Evolutionary conservation across 2,113 vertebrate genomes (phyloP), one percentile per base, ranked within the genome.

Genomic region (Leucosticte australis): DNA sequence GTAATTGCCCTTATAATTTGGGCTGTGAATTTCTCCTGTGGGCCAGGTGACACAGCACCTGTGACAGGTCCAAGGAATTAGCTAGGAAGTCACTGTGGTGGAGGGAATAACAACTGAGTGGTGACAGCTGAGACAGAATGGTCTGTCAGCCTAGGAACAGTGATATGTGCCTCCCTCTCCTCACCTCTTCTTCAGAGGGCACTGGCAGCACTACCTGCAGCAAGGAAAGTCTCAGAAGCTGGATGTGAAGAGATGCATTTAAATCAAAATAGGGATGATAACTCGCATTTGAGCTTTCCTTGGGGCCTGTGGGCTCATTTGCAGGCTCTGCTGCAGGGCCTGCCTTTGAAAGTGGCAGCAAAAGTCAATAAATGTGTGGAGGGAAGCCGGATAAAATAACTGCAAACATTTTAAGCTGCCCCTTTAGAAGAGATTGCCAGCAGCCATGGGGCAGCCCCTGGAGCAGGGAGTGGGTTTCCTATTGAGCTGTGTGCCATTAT

Each of bases 381-480:
- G 9, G 24, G 9, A 21, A 5, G 6, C 6, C 65, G 21, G 49
- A 77, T 80, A 42, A 76, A 77, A 77, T 12, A 56, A 9, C 30
- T 59, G 27, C 33, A 81, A 63, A n/a, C 14, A n/a, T 37, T 94
- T 95, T 71, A 27, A 92, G 46, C 12, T 91, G 88, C 82, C 35
- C 64, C 62, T 92, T 90, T 82, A 68, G 89, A 26, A 92, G 84
- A 71, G 44, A 50, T 42, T 24, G 68, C 76, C 74, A 75, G 87
- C 73, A 87, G 90, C 77, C 86, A 49, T 35, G 64, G 81, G 86
- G 55, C 27, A 56, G 35, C 27, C 71, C 89, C 86, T 80, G 82
- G 73, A 96, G 75, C 64, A 79, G 94, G 65, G 44, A 93, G 67
- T 23, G 41, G 35, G 94, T 92, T 96, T 96, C 59, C 57, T 10